Base-by-base conservation (phyloP, 1,140 invertebrate genomes). In the Pseudomyrmex sp. region DNA sequence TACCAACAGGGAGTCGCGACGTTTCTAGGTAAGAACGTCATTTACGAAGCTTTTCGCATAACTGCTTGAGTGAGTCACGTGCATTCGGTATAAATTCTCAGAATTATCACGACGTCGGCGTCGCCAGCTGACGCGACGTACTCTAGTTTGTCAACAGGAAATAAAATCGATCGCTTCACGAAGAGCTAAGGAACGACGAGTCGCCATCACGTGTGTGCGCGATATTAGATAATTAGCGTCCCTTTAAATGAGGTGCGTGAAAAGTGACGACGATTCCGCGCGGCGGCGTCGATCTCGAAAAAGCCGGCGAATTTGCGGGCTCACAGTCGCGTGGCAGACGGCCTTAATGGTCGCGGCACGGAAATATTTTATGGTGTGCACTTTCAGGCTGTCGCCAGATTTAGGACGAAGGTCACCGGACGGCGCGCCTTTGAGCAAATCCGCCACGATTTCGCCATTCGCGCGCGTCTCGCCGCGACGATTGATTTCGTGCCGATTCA, bases 341-440 rank as follows among this genome's bases (percentile, higher is more conserved):
- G 52, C 56, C 80, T 83, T 83, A 74, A 85, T 75, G 46, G 61
- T 58, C 75, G 65, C 65, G 75, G 54, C 15, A 74, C 62, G 12
- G 52, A 58, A 84, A 84, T 85, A 83, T 83, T 84, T 83, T 85
- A 85, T 83, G 69, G 69, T 70, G 80, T 59, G 69, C 54, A 63
- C 65, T 82, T 75, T 82, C 13, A 23, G 26, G 35, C 50, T 65
- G 59, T 74, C 61, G 70, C 73, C 73, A 62, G 44, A 83, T 86
- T 86, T 86, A 84, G 82, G 84, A 84, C 62, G 84, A 86, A 86
- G 84, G 84, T 86, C 82, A 15, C 23, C 68, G 65, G 35, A 54
- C 58, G 63, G 50, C 50, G 44, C 65, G 76, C 23, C 44, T 13
- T 35, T 56, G 63, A 69, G 44, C 54, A 44, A 23, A 62, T 63